phyloP scores from a whole-genome alignment of 2,888 invertebrate genomes.

The Bibio marci region DNA sequence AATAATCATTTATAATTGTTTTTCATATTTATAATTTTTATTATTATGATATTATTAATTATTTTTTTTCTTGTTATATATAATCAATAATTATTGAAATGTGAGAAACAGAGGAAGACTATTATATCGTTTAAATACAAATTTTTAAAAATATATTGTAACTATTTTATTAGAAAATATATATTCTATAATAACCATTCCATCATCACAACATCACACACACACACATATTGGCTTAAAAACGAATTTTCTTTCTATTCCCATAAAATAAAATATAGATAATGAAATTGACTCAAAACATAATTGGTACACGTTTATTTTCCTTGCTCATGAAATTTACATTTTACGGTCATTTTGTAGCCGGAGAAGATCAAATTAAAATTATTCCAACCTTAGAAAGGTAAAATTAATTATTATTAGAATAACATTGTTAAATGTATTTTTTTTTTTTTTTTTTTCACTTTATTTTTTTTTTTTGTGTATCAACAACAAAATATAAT shows the following conservation, averaged over 20 bases:
- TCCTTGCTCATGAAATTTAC: conserved; percentile 75
- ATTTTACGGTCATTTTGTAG: conserved; percentile 99
- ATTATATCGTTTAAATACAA: too few relatives aligned
- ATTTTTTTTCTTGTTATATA: too few relatives aligned
- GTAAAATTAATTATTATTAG: conserved; percentile 23
- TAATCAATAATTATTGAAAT: too few relatives aligned
- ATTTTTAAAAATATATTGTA: too few relatives aligned
- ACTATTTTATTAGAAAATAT: too few relatives aligned
- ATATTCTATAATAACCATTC: too few relatives aligned
- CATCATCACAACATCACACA: too few relatives aligned
- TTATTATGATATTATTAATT: too few relatives aligned
- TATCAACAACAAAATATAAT: conserved; percentile 7
- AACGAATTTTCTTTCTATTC: conserved; percentile 5
- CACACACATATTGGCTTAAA: neutral
- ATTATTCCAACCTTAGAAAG: conserved; percentile 72
- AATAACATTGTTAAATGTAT: conserved; percentile 16
- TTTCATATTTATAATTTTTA: too few relatives aligned
- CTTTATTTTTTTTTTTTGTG: conserved; percentile 14
- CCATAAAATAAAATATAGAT: conserved; percentile 39
- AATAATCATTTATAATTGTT: too few relatives aligned
- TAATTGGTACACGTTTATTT: conserved; percentile 73
- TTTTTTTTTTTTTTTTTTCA: conserved; percentile 14
- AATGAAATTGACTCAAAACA: conserved; percentile 57
- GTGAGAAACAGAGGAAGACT: too few relatives aligned
- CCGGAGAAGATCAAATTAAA: conserved; percentile 80